Base-by-base conservation (phyloP, 2,797 vertebrate species). In the Linurgus olivaceus region DNA sequence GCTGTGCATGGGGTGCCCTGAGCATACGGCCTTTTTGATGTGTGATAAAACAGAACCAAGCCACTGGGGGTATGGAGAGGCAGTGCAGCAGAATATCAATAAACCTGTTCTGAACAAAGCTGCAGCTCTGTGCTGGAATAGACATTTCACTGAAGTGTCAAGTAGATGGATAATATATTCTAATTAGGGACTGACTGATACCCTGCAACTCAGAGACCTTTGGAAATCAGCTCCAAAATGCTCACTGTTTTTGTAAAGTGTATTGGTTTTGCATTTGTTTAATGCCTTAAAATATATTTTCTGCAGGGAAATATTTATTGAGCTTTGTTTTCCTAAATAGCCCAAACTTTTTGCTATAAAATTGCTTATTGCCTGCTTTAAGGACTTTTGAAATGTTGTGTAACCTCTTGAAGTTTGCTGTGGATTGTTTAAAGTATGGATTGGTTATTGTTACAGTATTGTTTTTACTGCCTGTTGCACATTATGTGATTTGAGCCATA, bases 11-110 rank as follows among this genome's bases (percentile, higher is more conserved):
- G 95, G 94, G 98, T 96, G 98, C 97, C 98, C 98, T 97, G 98
- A 99, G 98, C 98, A 98, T 96, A 98, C 98, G 98, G 98, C 98
- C 98, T 90, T 98, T 99, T 99, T 99, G 99, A 99, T 99, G 99
- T 99, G 98, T 98, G 99, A 99, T 99, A 98, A 99, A 99, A 99
- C 99, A 97, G 99, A 99, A 98, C 98, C 97, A 90, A 99, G 98
- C 99, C 99, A 98, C 98, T 98, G 98, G 90, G 99, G 98, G 98
- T 98, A 84, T 94, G 98, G 98, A 97, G 88, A 94, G 97, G 95
- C 96, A 97, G 97, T 97, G 98, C 98, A 98, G 98, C 98, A 98
- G 98, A 99, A 99, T 99, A 98, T 98, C 98, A 99, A 99, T 99
- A 98, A 98, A 97, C 97, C 98, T 97, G 97, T 95, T 96, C 96